Evolutionary conservation across 1,140 invertebrate species (phyloP).

Genomic region (Bombus impatiens): DNA sequence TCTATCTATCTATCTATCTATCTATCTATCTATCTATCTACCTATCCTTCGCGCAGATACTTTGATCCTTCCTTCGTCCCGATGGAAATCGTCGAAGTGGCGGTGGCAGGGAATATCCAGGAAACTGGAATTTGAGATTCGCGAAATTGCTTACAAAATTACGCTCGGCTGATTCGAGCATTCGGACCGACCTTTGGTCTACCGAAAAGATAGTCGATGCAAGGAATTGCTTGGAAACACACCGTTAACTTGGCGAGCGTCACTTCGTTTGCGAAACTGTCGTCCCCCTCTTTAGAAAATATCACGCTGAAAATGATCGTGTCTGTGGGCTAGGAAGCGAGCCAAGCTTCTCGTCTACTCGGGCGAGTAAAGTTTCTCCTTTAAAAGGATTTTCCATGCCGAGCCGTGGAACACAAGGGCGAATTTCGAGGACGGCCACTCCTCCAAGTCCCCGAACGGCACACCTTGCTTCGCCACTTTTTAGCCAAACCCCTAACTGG

Average conservation of each 20-base stretch:
- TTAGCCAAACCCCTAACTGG: not conserved
- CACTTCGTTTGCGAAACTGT: too few relatives aligned
- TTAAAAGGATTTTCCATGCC: too few relatives aligned
- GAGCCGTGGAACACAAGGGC: not conserved
- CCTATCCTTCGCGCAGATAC: too few relatives aligned
- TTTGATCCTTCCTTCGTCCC: not conserved
- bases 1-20: too few relatives aligned
- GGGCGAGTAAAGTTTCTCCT: too few relatives aligned
- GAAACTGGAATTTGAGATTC: constrained; percentile 5
- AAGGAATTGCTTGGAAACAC: not conserved
- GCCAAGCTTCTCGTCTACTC: too few relatives aligned
- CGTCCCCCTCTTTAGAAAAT: too few relatives aligned
- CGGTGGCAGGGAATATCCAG: not conserved
- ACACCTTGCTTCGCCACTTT: not conserved
- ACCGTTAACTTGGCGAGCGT: too few relatives aligned
- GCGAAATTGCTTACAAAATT: constrained; percentile 35
- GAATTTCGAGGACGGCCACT: constrained; percentile 10
- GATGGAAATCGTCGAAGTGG: constrained; percentile 7
- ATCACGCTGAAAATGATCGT: too few relatives aligned
- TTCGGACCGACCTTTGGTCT: not conserved
- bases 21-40: not conserved
- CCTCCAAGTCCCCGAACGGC: too few relatives aligned
- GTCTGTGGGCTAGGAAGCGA: too few relatives aligned
- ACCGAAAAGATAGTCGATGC: constrained; percentile 3
- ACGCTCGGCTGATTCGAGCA: not conserved